Base-by-base conservation (phyloP, 2,888 invertebrate genomes). In the Cerastis leucographa region DNA sequence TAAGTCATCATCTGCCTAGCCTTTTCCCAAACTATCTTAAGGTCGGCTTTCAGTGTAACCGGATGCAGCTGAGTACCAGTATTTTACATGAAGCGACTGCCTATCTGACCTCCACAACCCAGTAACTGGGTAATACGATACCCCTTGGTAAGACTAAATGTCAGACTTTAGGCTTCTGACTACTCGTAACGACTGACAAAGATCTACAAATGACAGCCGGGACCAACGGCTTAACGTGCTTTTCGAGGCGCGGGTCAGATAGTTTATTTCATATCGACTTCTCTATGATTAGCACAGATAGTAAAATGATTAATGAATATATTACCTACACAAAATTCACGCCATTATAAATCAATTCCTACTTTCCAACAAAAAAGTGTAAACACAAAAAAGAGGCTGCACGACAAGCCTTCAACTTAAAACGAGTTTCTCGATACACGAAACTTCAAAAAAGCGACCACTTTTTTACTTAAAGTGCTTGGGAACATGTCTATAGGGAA, bases 401-500 rank as follows among this genome's bases (percentile, higher is more conserved):
- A 65, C 22, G 44, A 29, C 65, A 71, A 56, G 49, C 46, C 40
- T 65, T 74, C 35, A 77, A 81, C 62, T 74, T 49, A 61, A 62
- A 80, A 78, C 77, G 71, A 87, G 82, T 86, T 88, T 87, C 86
- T 85, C 80, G 56, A 73, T 73, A 71, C 80, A 83, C 79, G 79
- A 84, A 83, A 75, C 76, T 72, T 82, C 11, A 62, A 86, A 85
- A 85, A 86, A 88, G 49, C 46, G 69, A 71, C 56, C 44, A 22
- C n/a, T 76, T 83, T 87, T 86, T 76, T 81, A 81, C 76, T 66
- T 62, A 64, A 75, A 49, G 9, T 64, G 74, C 84, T 78, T 88
- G 89, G 56, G 88, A 89, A 85, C 87, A 85, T 88, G 78, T 85
- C 85, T 84, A 82, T 80, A 89, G 91, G 87, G 93, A 94, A 94